Percentiles rank a stretch among this genome's conserved stretches.
Conservation (phyloP, 2,888 invertebrate genomes). For the Dryocosmus kuriphilus region DNA sequence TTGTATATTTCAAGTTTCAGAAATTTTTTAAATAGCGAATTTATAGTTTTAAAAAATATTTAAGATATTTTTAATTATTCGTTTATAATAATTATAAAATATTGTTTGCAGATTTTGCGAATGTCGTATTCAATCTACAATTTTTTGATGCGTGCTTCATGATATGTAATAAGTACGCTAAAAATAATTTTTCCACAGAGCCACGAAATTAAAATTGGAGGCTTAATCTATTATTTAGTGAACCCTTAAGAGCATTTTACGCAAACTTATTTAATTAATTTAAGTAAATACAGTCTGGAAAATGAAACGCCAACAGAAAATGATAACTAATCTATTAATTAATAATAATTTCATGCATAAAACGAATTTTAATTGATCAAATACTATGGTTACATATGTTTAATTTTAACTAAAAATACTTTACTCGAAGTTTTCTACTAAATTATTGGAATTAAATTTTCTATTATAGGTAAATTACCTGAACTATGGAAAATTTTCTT, state of each 20-base stretch:
- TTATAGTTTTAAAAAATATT: not conserved
- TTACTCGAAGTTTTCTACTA: too few relatives aligned
- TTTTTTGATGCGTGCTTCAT: not conserved
- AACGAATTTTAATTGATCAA: too few relatives aligned
- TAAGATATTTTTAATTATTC: not conserved
- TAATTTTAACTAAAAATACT: too few relatives aligned
- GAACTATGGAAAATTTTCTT: too few relatives aligned
- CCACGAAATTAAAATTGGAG: not conserved
- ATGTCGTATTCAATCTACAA: not conserved
- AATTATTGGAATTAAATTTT: too few relatives aligned
- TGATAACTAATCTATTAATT: too few relatives aligned
- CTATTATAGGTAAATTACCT: too few relatives aligned
- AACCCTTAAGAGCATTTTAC: too few relatives aligned
- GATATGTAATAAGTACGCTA: not conserved
- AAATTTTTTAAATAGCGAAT: not conserved
- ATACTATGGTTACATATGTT: too few relatives aligned
- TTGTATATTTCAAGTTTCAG: not conserved
- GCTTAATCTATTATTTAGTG: too few relatives aligned
- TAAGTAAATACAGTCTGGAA: not conserved
- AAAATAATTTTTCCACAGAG: not conserved
- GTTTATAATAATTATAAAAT: not conserved
- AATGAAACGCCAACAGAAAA: too few relatives aligned
- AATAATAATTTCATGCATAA: too few relatives aligned
- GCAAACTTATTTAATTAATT: not conserved
- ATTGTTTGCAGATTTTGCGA: not conserved